Base-by-base conservation (phyloP, 2,888 invertebrate genomes). In the Drosophila flavopinicola region DNA sequence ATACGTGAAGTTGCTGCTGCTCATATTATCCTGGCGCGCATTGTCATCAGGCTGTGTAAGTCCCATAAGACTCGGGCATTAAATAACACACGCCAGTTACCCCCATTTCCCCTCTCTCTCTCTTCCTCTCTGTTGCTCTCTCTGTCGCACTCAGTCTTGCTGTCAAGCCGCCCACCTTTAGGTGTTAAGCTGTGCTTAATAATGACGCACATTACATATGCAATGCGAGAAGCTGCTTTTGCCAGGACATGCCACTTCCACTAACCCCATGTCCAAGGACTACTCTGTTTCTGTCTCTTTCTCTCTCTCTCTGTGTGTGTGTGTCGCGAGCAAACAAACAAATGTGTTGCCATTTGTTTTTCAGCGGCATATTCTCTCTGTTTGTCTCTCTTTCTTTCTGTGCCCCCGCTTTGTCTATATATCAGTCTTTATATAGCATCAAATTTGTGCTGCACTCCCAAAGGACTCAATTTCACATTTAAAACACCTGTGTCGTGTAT, bases 141-240 rank as follows among this genome's bases (percentile, higher is more conserved):
- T 24, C 10, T 30, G 15, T 49, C n/a, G 11, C 59, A 10, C 27
- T 9, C 25, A n/a, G n/a, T n/a, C n/a, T n/a, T n/a, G n/a, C n/a
- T 23, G 9, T 37, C 30, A 23, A 33, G 17, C 27, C 15, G 20
- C 38, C 38, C 15, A 7, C 44, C n/a, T 54, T 47, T 59, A 78
- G 63, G 78, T 70, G 83, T 65, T 83, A 83, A 83, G 74, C 74
- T 71, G 63, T 69, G 75, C 77, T 77, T 79, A 60, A 70, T 83
- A 77, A 75, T 77, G 79, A 76, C 71, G 65, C 53, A 76, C 66
- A 76, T 83, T 79, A 66, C 77, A 71, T 77, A 79, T 78, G 83
- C 79, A 68, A 67, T 69, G 58, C 63, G 78, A 68, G 66, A 58
- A 47, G 56, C 57, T 52, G 61, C 33, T 67, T 67, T 56, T 33